Evolutionary conservation across 2,113 vertebrate genomes (phyloP).

Genomic region (Antechinus stuartii): DNA sequence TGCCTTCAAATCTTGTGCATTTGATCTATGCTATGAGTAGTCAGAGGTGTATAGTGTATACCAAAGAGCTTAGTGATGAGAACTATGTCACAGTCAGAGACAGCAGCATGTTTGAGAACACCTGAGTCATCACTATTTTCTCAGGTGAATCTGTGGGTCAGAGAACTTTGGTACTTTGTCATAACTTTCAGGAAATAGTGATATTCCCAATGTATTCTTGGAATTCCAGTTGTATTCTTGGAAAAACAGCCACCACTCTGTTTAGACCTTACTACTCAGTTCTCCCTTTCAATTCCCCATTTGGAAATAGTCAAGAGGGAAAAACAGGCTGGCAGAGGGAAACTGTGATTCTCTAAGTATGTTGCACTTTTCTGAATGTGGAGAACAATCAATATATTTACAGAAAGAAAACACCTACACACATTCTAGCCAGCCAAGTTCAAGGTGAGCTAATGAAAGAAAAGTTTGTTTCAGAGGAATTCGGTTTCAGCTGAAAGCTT

Average conservation of each 20-base stretch:
- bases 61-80: neutral
- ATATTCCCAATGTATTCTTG: too few relatives aligned
- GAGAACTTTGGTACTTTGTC: neutral
- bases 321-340: slow-evolving; percentile 18
- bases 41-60: neutral
- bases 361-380: slow-evolving; percentile 37
- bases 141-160: neutral
- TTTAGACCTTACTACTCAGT: neutral
- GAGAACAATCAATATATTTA: slow-evolving; percentile 69
- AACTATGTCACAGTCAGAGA: neutral
- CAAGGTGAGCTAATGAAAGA: slow-evolving; percentile 17
- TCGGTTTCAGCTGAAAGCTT: slow-evolving; percentile 42
- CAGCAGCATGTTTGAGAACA: neutral
- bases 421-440: slow-evolving; percentile 17
- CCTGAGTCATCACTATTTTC: neutral
- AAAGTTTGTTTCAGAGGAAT: slow-evolving; percentile 68
- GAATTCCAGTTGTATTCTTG: too few relatives aligned
- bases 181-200: too few relatives aligned
- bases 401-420: neutral
- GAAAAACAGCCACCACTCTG: fast-evolving
- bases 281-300: neutral
- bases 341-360: slow-evolving; percentile 33
- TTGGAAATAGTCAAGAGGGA: neutral
- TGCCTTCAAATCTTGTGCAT: neutral
- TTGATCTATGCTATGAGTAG: neutral